phyloP scores from a whole-genome alignment of 2,888 invertebrate species.

The Macrosiphum euphorbiae region DNA sequence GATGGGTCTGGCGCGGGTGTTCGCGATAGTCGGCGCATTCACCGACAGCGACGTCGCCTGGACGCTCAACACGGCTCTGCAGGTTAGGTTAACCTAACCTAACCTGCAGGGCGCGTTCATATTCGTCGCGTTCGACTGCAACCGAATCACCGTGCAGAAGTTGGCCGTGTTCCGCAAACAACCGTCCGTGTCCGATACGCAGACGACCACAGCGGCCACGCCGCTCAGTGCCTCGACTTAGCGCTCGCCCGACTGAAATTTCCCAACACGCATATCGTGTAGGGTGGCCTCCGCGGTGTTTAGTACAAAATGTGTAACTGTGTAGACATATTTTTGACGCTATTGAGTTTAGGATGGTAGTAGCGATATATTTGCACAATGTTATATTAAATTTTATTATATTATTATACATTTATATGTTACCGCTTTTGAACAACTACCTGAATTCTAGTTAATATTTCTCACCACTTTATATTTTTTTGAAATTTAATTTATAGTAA shows the following conservation, averaged over 20 bases:
- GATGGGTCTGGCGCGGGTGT: constrained; percentile 73
- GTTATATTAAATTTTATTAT: neutral
- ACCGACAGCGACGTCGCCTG: constrained; percentile 70
- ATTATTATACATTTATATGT: neutral
- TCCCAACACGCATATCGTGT: neutral
- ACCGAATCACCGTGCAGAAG: neutral
- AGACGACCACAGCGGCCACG: neutral
- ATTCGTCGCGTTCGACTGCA: constrained; percentile 72
- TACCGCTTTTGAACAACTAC: neutral
- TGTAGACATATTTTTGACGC: neutral
- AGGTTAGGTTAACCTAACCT: too few species aligned
- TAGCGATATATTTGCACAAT: too few species aligned
- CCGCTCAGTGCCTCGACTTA: constrained; percentile 13
- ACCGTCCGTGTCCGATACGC: constrained; percentile 26
- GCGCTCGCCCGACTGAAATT: neutral
- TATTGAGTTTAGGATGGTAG: too few species aligned
- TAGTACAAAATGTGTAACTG: neutral
- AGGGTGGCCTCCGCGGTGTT: too few species aligned
- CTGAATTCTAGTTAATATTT: neutral
- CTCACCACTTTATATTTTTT: neutral
- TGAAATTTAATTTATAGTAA: neutral
- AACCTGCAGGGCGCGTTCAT: constrained; percentile 73
- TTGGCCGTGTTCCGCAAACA: constrained; percentile 18
- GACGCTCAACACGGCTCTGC: constrained; percentile 72
- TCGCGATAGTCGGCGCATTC: constrained; percentile 71